phyloP scores from a whole-genome alignment of 2,888 invertebrate genomes.

The Alitta virens region DNA sequence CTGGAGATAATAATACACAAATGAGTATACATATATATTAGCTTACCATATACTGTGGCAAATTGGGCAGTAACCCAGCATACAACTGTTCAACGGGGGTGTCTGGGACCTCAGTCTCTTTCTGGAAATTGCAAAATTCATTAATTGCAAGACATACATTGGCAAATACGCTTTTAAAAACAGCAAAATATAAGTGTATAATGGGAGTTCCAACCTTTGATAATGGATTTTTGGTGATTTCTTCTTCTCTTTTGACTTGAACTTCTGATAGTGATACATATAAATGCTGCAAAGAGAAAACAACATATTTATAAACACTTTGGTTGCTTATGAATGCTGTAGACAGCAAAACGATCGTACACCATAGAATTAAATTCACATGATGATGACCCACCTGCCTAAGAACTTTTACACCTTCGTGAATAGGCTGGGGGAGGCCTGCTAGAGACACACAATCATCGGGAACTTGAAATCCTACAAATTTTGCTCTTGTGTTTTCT shows the following conservation, averaged over 20 bases:
- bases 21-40: too few species aligned
- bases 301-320: not conserved
- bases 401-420: constrained; percentile 89
- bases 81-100: constrained; percentile 87
- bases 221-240: constrained; percentile 85
- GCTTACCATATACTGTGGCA: constrained; percentile 86
- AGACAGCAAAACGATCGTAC: too few species aligned
- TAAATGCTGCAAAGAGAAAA: constrained; percentile 6
- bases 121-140: constrained; percentile 29
- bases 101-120: constrained; percentile 66
- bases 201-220: constrained; percentile 59
- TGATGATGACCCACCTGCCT: constrained; percentile 63
- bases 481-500: constrained; percentile 87
- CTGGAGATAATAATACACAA: too few species aligned
- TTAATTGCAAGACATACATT: too few species aligned
- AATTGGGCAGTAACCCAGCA: constrained; percentile 88
- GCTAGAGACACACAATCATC: constrained; percentile 82
- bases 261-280: constrained; percentile 80
- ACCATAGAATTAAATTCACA: too few species aligned
- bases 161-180: too few species aligned
- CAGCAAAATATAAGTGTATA: not conserved
- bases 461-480: constrained; percentile 87
- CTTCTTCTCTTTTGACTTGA: constrained; percentile 87
- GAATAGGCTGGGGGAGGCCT: constrained; percentile 93
- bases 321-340: too few species aligned